phyloP scores from a whole-genome alignment of 2,797 vertebrate species.

The Syngnathus rostellatus region DNA sequence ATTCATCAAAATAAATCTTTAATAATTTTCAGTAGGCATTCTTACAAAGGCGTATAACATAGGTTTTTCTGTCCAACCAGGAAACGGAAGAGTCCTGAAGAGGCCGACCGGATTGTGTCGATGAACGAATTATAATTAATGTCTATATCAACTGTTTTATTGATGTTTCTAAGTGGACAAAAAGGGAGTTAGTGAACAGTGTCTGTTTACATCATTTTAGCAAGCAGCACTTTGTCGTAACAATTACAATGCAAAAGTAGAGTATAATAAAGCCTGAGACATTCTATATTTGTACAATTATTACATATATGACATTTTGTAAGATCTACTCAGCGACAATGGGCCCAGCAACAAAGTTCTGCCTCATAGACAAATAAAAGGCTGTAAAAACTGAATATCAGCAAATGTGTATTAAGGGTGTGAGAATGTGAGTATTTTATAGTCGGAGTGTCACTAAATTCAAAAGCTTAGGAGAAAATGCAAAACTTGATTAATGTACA shows the following conservation, averaged over 20 bases:
- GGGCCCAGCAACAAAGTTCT: conserved; percentile 52
- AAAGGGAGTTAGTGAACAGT: conserved; percentile 32
- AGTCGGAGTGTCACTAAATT: no score
- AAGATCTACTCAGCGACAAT: conserved; percentile 46
- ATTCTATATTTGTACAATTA: conserved; percentile 61
- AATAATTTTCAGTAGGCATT: neutral
- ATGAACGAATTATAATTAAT: conserved; percentile 35
- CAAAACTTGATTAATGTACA: neutral
- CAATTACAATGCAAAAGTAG: conserved; percentile 47
- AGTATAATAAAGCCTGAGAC: conserved; percentile 30
- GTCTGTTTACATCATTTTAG: conserved; percentile 45
- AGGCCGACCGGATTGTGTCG: conserved; percentile 12
- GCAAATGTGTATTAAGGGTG: conserved; percentile 39
- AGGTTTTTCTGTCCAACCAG: conserved; percentile 35
- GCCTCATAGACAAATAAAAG: conserved; percentile 40
- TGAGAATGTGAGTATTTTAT: conserved; percentile 10
- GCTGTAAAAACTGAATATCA: conserved; percentile 26
- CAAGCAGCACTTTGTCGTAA: conserved; percentile 32
- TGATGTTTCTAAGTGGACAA: conserved; percentile 39
- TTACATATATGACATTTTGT: conserved; percentile 61
- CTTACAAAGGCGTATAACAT: no score
- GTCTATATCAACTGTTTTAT: conserved; percentile 36
- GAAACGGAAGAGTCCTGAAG: conserved; percentile 44
- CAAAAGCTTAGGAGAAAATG: neutral
- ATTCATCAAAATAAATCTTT: neutral